These are phyloP conservation scores for Arizona elegans DNA, from an alignment of 2,113 vertebrate genomes.

Conservation along the genomic window DNA sequence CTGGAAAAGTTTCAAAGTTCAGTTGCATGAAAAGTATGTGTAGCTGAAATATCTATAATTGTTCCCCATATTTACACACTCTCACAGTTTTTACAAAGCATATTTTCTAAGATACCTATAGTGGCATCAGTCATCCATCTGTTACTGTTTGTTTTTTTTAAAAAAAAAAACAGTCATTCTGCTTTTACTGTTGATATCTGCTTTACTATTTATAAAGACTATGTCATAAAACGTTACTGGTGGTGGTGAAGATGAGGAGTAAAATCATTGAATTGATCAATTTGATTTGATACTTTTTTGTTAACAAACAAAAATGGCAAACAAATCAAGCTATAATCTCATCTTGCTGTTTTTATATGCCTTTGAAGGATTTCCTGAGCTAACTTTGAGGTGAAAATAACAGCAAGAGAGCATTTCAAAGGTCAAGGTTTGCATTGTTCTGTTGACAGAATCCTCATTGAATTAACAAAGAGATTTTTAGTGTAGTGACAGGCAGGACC, in stretches of 20 bases:
- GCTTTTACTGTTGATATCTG: slow-evolving; percentile 48
- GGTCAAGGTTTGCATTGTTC: neutral
- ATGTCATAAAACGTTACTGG: neutral
- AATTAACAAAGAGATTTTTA: slow-evolving; percentile 8
- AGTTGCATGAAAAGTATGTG: slow-evolving; percentile 44
- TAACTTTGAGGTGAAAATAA: slow-evolving; percentile 19
- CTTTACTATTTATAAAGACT: slow-evolving; percentile 14
- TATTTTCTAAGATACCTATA: slow-evolving; percentile 68
- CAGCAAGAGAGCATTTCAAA: neutral
- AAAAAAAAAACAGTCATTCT: slow-evolving; percentile 55
- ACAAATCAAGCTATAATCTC: neutral
- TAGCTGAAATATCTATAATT: slow-evolving; percentile 59
- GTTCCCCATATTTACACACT: slow-evolving; percentile 65
- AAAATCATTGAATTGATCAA: neutral
- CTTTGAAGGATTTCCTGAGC: neutral
- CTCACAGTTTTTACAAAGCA: slow-evolving; percentile 68
- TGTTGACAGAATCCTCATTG: accelerated
- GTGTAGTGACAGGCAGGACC: neutral
- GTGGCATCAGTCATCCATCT: slow-evolving; percentile 64
- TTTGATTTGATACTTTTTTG: neutral
- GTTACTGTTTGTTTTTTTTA: slow-evolving; percentile 61
- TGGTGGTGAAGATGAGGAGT: neutral
- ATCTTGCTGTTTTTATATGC: neutral
- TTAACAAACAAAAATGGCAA: neutral
- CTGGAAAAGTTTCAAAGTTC: slow-evolving; percentile 58